phyloP scores from a whole-genome alignment of 2,113 vertebrate genomes.

The Phaethon lepturus region DNA sequence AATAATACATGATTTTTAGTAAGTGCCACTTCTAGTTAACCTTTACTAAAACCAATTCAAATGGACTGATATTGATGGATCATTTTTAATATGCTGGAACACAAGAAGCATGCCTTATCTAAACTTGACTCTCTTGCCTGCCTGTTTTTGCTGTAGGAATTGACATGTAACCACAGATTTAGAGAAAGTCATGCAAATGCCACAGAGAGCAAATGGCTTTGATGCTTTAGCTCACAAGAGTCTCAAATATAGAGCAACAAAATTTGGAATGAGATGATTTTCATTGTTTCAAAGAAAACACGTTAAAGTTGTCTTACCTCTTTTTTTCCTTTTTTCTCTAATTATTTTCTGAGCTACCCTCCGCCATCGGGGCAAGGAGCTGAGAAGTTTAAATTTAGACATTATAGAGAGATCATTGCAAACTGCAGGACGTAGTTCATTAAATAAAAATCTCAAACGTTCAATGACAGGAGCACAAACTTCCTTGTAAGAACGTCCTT shows the following conservation, averaged over 20 bases:
- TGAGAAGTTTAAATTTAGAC: conserved; percentile 93
- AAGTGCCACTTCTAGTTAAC: neutral
- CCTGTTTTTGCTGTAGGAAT: neutral
- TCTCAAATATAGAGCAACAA: neutral
- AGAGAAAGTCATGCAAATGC: neutral
- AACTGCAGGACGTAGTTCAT: conserved; percentile 93
- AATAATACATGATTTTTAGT: neutral
- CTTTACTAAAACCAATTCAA: neutral
- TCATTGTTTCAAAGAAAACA: neutral
- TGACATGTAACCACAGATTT: neutral
- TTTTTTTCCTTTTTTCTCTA: conserved; percentile 91
- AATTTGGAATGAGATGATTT: neutral
- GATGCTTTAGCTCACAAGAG: neutral
- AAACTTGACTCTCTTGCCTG: neutral
- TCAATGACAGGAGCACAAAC: conserved; percentile 97
- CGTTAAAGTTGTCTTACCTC: conserved; percentile 73
- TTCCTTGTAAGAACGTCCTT: conserved; percentile 98
- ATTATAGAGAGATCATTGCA: conserved; percentile 95
- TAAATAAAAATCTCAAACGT: conserved; percentile 94
- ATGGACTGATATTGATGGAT: neutral
- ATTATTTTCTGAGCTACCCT: conserved; percentile 93
- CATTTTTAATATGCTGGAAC: neutral
- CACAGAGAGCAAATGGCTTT: neutral
- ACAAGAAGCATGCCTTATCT: neutral
- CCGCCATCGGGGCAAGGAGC: conserved; percentile 94